Base-by-base conservation (phyloP, 2,797 vertebrate genomes). In the Bradypodion ventrale region DNA sequence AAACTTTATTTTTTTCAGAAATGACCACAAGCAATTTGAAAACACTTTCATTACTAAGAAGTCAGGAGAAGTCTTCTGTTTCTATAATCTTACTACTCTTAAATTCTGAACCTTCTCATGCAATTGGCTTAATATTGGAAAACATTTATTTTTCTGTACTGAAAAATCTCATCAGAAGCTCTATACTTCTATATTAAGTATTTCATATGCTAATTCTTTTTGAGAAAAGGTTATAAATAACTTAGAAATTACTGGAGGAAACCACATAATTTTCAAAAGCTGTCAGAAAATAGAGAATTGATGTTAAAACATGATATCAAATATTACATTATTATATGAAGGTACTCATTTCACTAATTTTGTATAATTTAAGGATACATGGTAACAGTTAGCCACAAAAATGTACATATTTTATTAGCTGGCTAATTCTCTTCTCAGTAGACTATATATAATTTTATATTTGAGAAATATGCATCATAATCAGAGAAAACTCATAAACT, bases 401-500 rank as follows among this genome's bases (percentile, higher is more conserved):
- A 70, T 23, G 42, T 70, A 42, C 70, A 21, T 70, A 70, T 3
- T 69, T 8, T 37, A 40, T 69, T 62, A n/a, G n/a, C n/a, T 4
- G 6, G 27, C 32, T 7, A 5, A 32, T 32, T n/a, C 13, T 66
- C 68, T 66, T 52, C 42, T 66, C 13, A 78, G 63, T 63, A 25
- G 46, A 52, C 9, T 13, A 23, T 5, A 6, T 66, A 32, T n/a
- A 23, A 65, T 12, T 3, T 21, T 40, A 37, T 44, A 63, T 63
- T 63, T 63, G 46, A 65, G 29, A 44, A 25, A 63, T n/a, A 8
- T 44, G 25, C 27, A 78, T 65, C 29, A 65, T 78, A 65, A 29
- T 49, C 49, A 49, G 49, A 74, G 29, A 12, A 37, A 75, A 79
- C 89, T 81, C 65, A 90, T 82, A 80, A 88, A 79, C 88, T 35